Conservation (phyloP, 2,888 invertebrate genomes). For the Meteorus cinctellus region DNA sequence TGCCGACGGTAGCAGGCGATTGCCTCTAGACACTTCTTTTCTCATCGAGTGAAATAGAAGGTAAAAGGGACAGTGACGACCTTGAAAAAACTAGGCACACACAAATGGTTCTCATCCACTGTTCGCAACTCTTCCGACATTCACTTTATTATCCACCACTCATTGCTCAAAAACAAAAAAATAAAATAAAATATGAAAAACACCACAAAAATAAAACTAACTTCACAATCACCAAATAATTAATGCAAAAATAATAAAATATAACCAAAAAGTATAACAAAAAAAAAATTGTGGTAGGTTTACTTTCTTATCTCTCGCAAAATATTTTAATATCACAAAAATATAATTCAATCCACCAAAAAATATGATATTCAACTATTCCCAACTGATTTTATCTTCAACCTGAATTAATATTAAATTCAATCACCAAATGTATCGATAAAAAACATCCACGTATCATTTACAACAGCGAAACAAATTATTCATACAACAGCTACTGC, state of each 20-base stretch:
- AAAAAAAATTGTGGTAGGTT: constrained; percentile 3
- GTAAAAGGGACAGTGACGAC: constrained; percentile 46
- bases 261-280: not conserved
- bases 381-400: not conserved
- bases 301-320: not conserved
- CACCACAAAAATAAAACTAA: not conserved
- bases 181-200: not conserved
- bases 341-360: not conserved
- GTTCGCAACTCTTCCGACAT: constrained; percentile 8
- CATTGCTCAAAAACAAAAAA: not conserved
- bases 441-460: constrained; percentile 18
- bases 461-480: not conserved
- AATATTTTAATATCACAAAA: not conserved
- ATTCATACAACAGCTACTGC: constrained; percentile 28
- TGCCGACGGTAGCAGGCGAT: constrained; percentile 20
- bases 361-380: not conserved
- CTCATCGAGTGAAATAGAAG: constrained; percentile 38
- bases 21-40: constrained; percentile 39
- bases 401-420: not conserved
- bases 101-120: constrained; percentile 45
- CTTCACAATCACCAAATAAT: too few species aligned
- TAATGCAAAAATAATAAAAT: too few species aligned
- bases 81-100: constrained; percentile 47
- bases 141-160: constrained; percentile 16
- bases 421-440: constrained; percentile 6